A percentile compares a stretch with the other conserved stretches of the same genome.
These are phyloP conservation scores for Limnephilus auricula DNA, from an alignment of 2,888 invertebrate species.

Conservation along the genomic window DNA sequence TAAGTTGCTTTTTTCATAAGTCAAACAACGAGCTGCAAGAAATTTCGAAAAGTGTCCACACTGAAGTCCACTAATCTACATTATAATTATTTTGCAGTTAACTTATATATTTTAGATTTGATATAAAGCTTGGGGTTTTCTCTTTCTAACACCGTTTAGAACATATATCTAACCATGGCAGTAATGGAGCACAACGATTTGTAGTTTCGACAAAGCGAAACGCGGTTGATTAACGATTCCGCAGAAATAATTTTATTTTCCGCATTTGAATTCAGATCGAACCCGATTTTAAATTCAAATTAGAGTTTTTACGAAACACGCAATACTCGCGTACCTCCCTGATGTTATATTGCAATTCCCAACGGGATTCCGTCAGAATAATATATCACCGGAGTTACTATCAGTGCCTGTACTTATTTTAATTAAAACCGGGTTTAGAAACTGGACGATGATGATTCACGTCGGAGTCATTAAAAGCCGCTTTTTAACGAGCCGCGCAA, in stretches of 20 bases:
- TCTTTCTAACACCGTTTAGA: no score
- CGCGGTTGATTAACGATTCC: background rate
- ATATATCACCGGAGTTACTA: background rate
- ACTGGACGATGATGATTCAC: no score
- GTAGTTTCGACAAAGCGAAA: no score
- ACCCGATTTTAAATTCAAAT: background rate
- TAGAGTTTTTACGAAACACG: background rate
- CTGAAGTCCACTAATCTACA: no score
- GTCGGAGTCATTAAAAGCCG: background rate
- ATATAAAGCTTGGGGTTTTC: no score
- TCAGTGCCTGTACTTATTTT: background rate
- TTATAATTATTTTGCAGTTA: no score
- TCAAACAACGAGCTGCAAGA: no score
- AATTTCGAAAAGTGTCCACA: no score
- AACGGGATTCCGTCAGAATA: background rate
- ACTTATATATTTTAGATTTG: no score
- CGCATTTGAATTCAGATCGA: background rate
- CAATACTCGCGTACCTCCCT: background rate
- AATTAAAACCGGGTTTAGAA: background rate
- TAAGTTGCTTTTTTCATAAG: no score
- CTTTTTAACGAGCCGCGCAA: conserved; percentile 17
- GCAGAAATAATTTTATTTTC: background rate
- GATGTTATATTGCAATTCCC: background rate
- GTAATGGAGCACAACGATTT: no score
- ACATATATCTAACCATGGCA: no score